Base-by-base conservation (phyloP, 2,888 invertebrate species). In the Xestia rhomboidea region DNA sequence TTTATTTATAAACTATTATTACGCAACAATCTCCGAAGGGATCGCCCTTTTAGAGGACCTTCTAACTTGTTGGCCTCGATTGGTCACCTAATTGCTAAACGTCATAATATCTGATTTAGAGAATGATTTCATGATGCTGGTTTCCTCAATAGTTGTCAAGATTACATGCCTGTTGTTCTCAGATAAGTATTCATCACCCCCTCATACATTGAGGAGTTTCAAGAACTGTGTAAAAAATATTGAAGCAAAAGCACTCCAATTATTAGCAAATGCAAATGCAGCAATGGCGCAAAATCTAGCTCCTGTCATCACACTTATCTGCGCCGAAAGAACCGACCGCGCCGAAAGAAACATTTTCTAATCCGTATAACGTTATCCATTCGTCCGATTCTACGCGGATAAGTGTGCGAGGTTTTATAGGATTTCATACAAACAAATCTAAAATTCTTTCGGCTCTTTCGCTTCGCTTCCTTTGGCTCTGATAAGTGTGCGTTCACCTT, bases 81-180 rank as follows among this genome's bases (percentile, higher is more conserved):
- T n/a, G 21, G 18, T n/a, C 46, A 68, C 18, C 21, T 24, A 30
- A 5, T 79, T 15, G n/a, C 54, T 57, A 24, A 38, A 46, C 46
- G 54, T 54, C 41, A 41, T 34, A 2, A 34, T 41, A 60, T 69
- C 27, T 54, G 38, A 54, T 57, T 57, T 46, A 34, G 1, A 15
- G n/a, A 41, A 64, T 41, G 64, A 64, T 64, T 8, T 64, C 64
- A 41, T 64, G 41, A n/a, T 64, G n/a, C 41, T 64, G 30, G 24
- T 30, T 41, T n/a, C 8, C 41, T 24, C 4, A 74, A 73, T 27
- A 44, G 0, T 70, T 34, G 4, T 15, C 27, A 72, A 38, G 5
- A 73, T 73, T 73, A 49, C 15, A 27, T 8, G 44, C 2, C 30
- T 18, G 11, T n/a, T 38, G 73, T 73, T 24, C 11, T 51, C 7